Evolutionary conservation across 2,797 vertebrate genomes (phyloP).

Genomic region (Agapornis canus): DNA sequence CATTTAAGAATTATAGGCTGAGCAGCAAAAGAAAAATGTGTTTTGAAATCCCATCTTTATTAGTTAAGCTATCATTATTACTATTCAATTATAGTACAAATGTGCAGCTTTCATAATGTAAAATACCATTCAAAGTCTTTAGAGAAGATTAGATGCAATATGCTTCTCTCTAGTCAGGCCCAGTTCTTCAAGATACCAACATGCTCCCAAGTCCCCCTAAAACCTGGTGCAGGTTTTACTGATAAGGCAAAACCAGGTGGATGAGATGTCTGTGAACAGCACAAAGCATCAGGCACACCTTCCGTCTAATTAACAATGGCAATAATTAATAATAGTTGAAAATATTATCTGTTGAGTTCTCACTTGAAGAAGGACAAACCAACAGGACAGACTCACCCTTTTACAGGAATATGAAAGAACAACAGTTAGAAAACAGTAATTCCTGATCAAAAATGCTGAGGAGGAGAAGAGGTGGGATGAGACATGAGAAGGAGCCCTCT

Average conservation of each 20-base stretch:
- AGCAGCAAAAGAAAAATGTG: neutral
- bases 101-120: neutral
- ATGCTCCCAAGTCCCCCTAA: neutral
- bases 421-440: neutral
- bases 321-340: neutral
- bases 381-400: neutral
- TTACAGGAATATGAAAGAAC: neutral
- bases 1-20: slow-evolving; percentile 40
- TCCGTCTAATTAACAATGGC: neutral
- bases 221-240: too few species aligned
- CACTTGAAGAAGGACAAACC: neutral
- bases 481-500: neutral
- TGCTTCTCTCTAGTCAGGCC: neutral
- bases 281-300: neutral
- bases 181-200: neutral
- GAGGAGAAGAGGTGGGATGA: neutral
- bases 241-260: neutral
- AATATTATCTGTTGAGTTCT: neutral
- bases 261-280: neutral
- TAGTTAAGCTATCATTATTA: slow-evolving; percentile 21
- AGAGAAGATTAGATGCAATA: neutral
- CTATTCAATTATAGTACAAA: slow-evolving; percentile 6
- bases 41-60: slow-evolving; percentile 27
- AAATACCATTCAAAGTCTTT: neutral
- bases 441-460: neutral